Evolutionary conservation across 2,113 vertebrate genomes (phyloP).

Genomic region (Leptosomus discolor): DNA sequence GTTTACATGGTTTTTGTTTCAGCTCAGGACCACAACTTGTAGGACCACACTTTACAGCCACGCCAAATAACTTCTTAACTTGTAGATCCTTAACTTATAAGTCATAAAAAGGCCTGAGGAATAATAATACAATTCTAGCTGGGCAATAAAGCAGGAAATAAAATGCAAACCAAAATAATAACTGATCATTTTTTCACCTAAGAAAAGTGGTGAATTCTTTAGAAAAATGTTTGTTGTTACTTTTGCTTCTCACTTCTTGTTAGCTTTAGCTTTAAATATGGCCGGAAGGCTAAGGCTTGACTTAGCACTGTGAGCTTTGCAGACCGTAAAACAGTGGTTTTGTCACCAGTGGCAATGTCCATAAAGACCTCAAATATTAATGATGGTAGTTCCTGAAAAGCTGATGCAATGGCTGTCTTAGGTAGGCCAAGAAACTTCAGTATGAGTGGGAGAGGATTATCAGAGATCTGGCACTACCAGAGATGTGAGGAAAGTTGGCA

Average conservation of each 20-base stretch:
- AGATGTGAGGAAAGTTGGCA: not conserved
- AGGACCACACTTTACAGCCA: not conserved
- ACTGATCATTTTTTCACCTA: not conserved
- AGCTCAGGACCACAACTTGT: too few relatives aligned
- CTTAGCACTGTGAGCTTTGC: not conserved
- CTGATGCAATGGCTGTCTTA: not conserved
- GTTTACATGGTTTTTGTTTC: not conserved
- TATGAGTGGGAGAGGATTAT: not conserved
- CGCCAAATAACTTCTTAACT: not conserved
- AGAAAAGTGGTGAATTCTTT: not conserved
- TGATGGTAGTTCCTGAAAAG: not conserved
- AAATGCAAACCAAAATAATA: not conserved
- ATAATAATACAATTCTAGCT: not conserved
- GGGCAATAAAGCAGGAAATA: not conserved
- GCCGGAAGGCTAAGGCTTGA: not conserved
- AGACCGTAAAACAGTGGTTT: not conserved
- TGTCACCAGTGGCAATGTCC: not conserved
- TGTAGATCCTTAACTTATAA: not conserved
- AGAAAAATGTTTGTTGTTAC: not conserved
- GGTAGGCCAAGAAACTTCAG: not conserved
- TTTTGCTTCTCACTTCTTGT: not conserved
- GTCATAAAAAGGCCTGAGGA: not conserved
- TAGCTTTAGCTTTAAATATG: not conserved
- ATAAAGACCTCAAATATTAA: not conserved
- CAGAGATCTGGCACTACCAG: not conserved